Evolutionary conservation across 2,113 vertebrate species (phyloP), one percentile per base, ranked within the genome.

Genomic region (Archocentrus centrarchus): DNA sequence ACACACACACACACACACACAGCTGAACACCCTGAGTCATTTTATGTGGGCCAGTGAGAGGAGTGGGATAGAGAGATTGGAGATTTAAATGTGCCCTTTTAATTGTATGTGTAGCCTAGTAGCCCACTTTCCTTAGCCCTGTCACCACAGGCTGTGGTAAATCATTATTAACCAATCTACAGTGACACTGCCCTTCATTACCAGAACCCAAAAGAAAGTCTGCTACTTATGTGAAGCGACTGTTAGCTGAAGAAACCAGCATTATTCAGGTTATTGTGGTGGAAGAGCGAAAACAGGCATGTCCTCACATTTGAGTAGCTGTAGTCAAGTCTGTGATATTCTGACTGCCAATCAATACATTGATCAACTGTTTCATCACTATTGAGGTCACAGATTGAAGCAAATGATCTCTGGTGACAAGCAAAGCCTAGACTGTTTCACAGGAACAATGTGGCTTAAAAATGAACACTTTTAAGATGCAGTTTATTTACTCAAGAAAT

Each of bases 1-100:
- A 24, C 59, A 24, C 81, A 59, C 27, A 13, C 27, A 35, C 27
- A 70, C 57, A 55, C 55, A 60, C 68, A 4, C 41, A 17, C 66
- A 47, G 44, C 68, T 44, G 53, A 37, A 81, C 81, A 59, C 27
- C 60, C 90, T 87, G 89, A 92, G 89, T 93, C 93, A 94, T 85
- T 81, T 50, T 80, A 77, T 76, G 89, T 89, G 64, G 86, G 85
- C 81, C 59, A 18, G 11, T 79, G 78, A 58, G 44, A 47, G 7
- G 68, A 84, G 44, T 53, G 60, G 70, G 58, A 32, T 66, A 3
- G 50, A 84, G 55, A 41, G n/a, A 60, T 59, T 35, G 15, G 64
- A 64, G 37, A 84, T 83, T 84, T 87, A 86, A 89, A 89, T 80
- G 37, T 88, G 83, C 27, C 82, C 76, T 87, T 90, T 86, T 77